Base-by-base conservation (phyloP, 1,140 invertebrate species). In the Leptinotarsa texana region DNA sequence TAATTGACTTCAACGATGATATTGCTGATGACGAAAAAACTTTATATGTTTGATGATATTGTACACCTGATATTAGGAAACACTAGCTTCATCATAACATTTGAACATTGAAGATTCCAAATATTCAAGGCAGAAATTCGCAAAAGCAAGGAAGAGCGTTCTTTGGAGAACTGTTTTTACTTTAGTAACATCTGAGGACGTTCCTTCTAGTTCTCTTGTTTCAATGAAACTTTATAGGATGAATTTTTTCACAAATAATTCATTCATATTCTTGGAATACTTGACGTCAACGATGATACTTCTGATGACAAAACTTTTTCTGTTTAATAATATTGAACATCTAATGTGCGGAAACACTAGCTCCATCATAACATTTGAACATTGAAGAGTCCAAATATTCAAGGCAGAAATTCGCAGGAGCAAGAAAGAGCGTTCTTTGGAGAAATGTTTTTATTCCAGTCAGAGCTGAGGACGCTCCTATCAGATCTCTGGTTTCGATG, bases 101-200 rank as follows among this genome's bases (percentile, higher is more conserved):
- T 27, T 27, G 5, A 27, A 27, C 5, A 27, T 6, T 27, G 5
- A 27, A 27, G 27, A 27, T 1, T 51, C 0, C n/a, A 1, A 66
- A 78, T 79, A 79, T 79, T 76, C 77, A 79, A 79, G 74, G 71
- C 76, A 79, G 76, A 79, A 78, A 78, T 79, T 76, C 73, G 72
- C 15, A 72, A 76, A 13, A 2, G 13, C n/a, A 51, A 3, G 13
- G 0, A 75, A 79, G 78, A 79, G 78, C 76, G 76, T 27, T 27
- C 76, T 76, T 74, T 68, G 71, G 3, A 65, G 69, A 75, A 49
- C 69, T 24, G 49, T 51, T 51, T 27, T 6, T 6, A 27, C 6
- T 27, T 27, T 5, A 27, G 27, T 27, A 27, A 27, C 5, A 75
- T 18, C 69, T 24, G 49, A 51, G 1, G 5, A 3, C 4, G 3